Conservation (phyloP, 2,888 invertebrate species). For the Troides aeacus region DNA sequence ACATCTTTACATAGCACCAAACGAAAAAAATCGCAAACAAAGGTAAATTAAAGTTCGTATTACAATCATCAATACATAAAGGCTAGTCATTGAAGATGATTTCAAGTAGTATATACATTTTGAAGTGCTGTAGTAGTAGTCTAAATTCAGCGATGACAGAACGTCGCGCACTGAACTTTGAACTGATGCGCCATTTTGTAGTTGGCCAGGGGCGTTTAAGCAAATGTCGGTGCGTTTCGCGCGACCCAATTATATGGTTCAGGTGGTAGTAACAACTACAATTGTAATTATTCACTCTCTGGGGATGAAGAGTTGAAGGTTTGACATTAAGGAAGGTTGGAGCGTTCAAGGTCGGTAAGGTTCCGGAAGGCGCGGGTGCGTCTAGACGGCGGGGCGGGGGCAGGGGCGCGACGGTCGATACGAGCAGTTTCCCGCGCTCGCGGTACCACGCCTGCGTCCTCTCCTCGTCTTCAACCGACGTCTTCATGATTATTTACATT, state of each 20-base stretch:
- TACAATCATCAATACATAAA: too few relatives aligned
- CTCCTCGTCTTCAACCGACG: conserved; percentile 52
- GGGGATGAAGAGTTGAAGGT: conserved; percentile 55
- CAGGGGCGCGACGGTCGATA: conserved; percentile 71
- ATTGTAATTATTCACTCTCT: conserved; percentile 43
- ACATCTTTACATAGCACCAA: neutral
- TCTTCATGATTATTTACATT: conserved; percentile 41
- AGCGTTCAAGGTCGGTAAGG: conserved; percentile 79
- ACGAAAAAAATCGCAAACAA: too few relatives aligned
- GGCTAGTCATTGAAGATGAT: too few relatives aligned
- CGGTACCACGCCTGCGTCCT: conserved; percentile 69
- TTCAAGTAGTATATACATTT: too few relatives aligned
- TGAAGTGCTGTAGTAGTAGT: too few relatives aligned
- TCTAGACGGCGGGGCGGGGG: conserved; percentile 74
- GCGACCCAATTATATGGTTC: conserved; percentile 37
- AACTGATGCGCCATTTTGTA: neutral
- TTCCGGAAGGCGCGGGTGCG: conserved; percentile 77
- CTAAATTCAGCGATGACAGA: neutral
- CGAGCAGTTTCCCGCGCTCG: conserved; percentile 77
- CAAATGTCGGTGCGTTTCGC: conserved; percentile 34
- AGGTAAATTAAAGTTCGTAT: too few relatives aligned
- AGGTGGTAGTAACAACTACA: conserved; percentile 37
- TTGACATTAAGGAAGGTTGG: conserved; percentile 76
- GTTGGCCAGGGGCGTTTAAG: neutral
- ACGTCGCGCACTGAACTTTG: conserved; percentile 12